Evolutionary conservation across 2,888 invertebrate genomes (phyloP), one percentile per base, ranked within the genome.

Genomic region (Myopa testacea): DNA sequence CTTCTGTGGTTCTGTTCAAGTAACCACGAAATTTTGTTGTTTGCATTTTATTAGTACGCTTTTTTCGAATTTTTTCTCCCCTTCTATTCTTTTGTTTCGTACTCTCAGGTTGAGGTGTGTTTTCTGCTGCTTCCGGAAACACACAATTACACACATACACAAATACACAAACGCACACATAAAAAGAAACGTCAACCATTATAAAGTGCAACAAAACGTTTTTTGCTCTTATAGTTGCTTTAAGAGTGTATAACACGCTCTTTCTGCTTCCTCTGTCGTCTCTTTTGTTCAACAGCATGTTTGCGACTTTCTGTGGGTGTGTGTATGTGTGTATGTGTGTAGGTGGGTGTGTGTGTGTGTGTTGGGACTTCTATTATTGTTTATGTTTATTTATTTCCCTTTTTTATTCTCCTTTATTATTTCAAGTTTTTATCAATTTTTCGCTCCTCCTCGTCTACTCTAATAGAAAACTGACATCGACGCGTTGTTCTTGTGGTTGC

Each of bases 401-500:
- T 4, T 62, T 34, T 65, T 65, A 34, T 8, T 34, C 14, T 50
- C 26, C 16, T 14, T 52, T 50, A 37, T 37, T 63, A 37, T 65
- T 37, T 50, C 34, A 45, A 37, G 58, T 37, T 74, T 40, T 70
- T 34, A 55, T 55, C 67, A 55, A 63, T 71, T 77, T 65, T 65
- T 62, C 37, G 2, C 26, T 26, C 26, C 26, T 34, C 70, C 7
- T 52, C 38, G 19, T 62, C 67, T 67, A 38, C 72, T 63, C 52
- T 34, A 77, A 67, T 60, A 5, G 55, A 65, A 38, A 19, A 74
- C 37, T 50, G 62, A 50, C 45, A 45, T 19, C 14, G 52, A 26
- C 38, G 70, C 74, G 58, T 68, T 37, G 37, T 14, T 67, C n/a
- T 50, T 52, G 40, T 52, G 34, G n/a, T 78, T 75, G 63, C 55